Percentiles rank a stretch among this genome's conserved stretches.
Conservation (phyloP, 2,888 invertebrate species). For the Drosophila pseudotalamancana region DNA sequence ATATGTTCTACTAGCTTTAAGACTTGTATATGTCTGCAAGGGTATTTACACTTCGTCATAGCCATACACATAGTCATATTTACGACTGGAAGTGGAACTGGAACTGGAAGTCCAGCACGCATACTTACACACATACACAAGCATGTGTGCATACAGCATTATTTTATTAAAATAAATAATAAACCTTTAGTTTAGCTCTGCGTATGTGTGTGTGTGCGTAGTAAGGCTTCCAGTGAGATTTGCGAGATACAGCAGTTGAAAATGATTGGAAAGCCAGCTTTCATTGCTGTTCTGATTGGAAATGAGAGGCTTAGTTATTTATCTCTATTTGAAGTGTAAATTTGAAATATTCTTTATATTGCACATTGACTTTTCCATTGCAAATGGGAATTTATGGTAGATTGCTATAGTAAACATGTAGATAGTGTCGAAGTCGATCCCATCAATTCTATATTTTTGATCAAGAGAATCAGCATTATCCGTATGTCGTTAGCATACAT, state of each 20-base stretch:
- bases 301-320: not conserved
- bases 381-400: too few relatives aligned
- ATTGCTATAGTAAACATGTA: too few relatives aligned
- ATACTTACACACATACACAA: not conserved
- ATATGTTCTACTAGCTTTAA: not conserved
- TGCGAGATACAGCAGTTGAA: conserved; percentile 2
- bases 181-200: not conserved
- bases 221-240: not conserved
- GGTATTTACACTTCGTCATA: conserved; percentile 15
- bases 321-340: not conserved
- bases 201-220: not conserved
- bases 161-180: not conserved
- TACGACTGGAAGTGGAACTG: conserved; percentile 22
- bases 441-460: too few relatives aligned
- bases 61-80: not conserved
- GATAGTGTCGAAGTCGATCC: too few relatives aligned
- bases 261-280: not conserved
- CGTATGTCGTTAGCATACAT: too few relatives aligned
- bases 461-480: too few relatives aligned
- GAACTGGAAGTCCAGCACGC: not conserved
- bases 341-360: too few relatives aligned
- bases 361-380: too few relatives aligned
- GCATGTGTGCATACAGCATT: not conserved
- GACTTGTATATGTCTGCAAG: not conserved
- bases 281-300: not conserved